These are phyloP conservation scores for Turritopsis rubra DNA, from an alignment of 30 jellyfish, hydroid and myxozoan species.

Conservation along the genomic window DNA sequence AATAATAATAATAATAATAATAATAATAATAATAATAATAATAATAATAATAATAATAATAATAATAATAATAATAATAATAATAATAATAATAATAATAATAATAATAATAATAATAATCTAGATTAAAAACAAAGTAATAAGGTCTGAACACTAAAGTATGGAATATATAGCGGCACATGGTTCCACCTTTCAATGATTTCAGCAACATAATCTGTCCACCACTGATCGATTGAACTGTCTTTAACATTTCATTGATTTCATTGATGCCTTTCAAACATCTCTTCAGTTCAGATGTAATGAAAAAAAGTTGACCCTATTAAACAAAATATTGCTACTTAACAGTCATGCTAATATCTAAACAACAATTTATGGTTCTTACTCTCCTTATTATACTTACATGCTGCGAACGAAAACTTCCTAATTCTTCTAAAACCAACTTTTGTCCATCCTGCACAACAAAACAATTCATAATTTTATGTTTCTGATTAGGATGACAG, in stretches of 20 bases:
- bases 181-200: background rate
- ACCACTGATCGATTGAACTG: background rate
- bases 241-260: background rate
- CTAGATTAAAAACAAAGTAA: no score
- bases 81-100: no score
- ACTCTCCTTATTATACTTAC: background rate
- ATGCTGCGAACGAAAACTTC: slow-evolving; percentile 15
- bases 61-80: no score
- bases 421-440: slow-evolving; percentile 1
- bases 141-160: no score
- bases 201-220: background rate
- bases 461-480: no score
- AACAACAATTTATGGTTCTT: background rate
- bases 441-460: slow-evolving; percentile 1
- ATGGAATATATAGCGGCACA: no score
- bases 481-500: no score
- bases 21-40: no score
- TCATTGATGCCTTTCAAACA: background rate
- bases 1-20: no score
- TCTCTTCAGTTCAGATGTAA: background rate
- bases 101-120: no score
- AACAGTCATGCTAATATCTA: no score
- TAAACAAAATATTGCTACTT: background rate
- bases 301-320: slow-evolving; percentile 14
- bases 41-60: no score